Base-by-base conservation (phyloP, 2,797 vertebrate genomes). In the Onychomys leucogaster region DNA sequence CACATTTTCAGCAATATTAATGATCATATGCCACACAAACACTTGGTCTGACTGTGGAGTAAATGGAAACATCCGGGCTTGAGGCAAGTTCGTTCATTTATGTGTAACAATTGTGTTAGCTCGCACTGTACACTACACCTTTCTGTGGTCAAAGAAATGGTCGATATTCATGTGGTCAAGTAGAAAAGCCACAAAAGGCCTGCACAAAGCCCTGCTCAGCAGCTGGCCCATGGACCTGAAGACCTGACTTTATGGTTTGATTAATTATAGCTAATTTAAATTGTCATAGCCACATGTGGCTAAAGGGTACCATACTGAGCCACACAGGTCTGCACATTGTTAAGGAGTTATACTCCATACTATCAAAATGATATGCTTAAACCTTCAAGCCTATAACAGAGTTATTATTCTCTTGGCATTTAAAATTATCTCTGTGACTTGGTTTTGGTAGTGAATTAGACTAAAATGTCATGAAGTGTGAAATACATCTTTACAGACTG, bases 231-330 rank as follows among this genome's bases (percentile, higher is more conserved):
- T 84, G 0, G 75, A 85, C 37, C 21, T 76, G 12, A 93, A 83
- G 52, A 77, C 59, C 4, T 84, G 41, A 85, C 80, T 59, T 77
- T 94, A n/a, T 43, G 41, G 83, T 90, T 92, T 96, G 65, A 87
- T 85, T 89, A 46, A 90, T 49, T 90, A 87, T 77, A 84, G 37
- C 21, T 92, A 17, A 69, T 93, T 96, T 95, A 87, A 91, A 83
- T 91, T 82, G 78, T 34, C 71, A 43, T 77, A 73, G n/a, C 13
- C 59, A 61, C 76, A 25, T 84, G 57, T 77, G 52, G 52, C 49
- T 80, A 37, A 25, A 27, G 17, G 37, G 71, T 63, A 32, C 17
- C 65, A 0, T 61, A 49, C 19, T 86, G n/a, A 11, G 71, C 19
- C 65, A 5, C 4, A 0, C 7, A 86, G 17, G 25, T 94, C 61